Percentiles rank a stretch among this genome's conserved stretches.
These are phyloP conservation scores for Paracyprichromis sp. DNA, from an alignment of 2,113 vertebrate genomes.

Conservation along the genomic window DNA sequence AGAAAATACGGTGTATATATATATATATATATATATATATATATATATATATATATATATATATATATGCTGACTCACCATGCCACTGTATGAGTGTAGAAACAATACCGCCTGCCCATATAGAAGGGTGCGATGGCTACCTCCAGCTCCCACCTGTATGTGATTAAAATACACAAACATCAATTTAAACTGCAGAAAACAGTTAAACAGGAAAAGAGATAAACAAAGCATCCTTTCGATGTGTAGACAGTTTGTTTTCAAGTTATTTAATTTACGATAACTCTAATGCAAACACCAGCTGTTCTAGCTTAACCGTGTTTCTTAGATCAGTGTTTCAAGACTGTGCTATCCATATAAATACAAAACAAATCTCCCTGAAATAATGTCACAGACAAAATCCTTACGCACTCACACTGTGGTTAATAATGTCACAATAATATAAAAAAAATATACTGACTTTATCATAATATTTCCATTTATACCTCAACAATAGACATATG, in stretches of 20 bases:
- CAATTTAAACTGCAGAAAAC: neutral
- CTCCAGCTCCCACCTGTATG: constrained; percentile 76
- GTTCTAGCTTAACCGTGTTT: neutral
- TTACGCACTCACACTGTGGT: neutral
- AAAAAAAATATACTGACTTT: neutral
- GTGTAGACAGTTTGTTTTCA: neutral
- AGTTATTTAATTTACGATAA: neutral
- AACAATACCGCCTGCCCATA: constrained; percentile 90
- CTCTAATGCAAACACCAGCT: neutral
- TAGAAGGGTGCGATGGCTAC: constrained; percentile 84
- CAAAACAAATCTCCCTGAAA: neutral
- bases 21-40: rapidly evolving
- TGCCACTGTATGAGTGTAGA: constrained; percentile 86
- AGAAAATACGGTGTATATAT: no score
- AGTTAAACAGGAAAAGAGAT: neutral
- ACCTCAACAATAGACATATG: neutral
- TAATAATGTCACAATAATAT: neutral
- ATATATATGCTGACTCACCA: constrained; percentile 71
- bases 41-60: neutral
- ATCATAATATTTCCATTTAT: neutral
- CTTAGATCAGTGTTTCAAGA: neutral
- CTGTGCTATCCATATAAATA: neutral
- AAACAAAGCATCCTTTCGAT: neutral
- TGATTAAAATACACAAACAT: neutral
- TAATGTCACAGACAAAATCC: neutral